Evolutionary conservation across 2,797 vertebrate genomes (phyloP).

Genomic region (Pteronotus mesoamericanus): DNA sequence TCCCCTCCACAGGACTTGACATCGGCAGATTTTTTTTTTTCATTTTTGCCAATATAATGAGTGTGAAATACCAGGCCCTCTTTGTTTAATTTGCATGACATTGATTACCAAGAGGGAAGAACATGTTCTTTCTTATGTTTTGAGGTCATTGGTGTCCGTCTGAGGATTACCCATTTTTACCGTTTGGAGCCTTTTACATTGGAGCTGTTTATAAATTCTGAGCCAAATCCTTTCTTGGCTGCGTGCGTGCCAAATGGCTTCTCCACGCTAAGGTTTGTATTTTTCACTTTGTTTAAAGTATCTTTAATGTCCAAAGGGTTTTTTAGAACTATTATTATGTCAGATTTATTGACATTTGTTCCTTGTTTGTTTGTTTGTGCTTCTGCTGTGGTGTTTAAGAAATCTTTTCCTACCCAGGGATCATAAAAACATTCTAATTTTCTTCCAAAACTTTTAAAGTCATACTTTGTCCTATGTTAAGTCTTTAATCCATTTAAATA

Average conservation of each 20-base stretch:
- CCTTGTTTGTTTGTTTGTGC: background rate
- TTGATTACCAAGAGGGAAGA: background rate
- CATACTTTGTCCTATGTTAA: background rate
- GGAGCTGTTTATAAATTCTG: conserved; percentile 24
- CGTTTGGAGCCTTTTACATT: background rate
- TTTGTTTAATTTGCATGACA: background rate
- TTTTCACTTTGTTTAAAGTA: background rate
- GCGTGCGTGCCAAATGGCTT: background rate
- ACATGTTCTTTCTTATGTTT: background rate
- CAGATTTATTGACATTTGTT: background rate
- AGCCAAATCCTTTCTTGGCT: background rate
- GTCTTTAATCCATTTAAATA: conserved; percentile 23
- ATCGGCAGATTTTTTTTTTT: background rate
- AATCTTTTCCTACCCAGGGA: background rate
- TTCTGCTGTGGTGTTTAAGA: background rate
- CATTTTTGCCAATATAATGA: background rate
- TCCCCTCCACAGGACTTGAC: background rate
- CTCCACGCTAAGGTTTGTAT: background rate
- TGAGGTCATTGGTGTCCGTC: background rate
- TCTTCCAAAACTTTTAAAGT: conserved; percentile 14
- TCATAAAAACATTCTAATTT: conserved; percentile 20
- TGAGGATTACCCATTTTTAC: background rate
- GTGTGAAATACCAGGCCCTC: background rate
- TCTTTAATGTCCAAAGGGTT: background rate
- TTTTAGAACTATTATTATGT: background rate